Evolutionary conservation across 2,888 invertebrate genomes (phyloP), one percentile per base, ranked within the genome.

Genomic region (Athripsodes cinereus): DNA sequence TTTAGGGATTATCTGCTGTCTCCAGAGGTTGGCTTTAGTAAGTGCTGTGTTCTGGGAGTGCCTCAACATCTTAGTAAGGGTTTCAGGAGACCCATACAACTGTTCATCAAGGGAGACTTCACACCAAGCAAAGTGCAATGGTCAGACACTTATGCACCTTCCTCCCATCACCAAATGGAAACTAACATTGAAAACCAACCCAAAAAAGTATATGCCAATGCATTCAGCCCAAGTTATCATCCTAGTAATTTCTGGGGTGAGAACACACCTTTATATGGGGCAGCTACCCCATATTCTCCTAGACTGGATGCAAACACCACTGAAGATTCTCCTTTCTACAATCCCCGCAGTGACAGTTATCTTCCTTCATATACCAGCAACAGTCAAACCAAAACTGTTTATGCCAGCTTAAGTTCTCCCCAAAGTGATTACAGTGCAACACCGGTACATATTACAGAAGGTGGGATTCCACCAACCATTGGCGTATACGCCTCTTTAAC

Each of bases 1-100:
- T 99, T 98, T 72, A 89, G 91, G 53, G 92, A 96, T 69, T 98
- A 90, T 74, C 81, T 99, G 35, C 79, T 97, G 2, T 90, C 90
- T 20, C 82, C 88, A 0, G 94, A 94, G 69, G 91, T 97, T 48
- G 96, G 96, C 2, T 97, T 96, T 75, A 87, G 87, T 68, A 92
- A 91, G 69, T 92, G 91, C 69, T 92, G 92, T 69, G 86, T 90
- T 1, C 76, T 96, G 47, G 92, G 90, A 22, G 86, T 85, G 1
- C 88, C 92, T 2, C 82, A 86, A 67, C 91, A 95, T 72, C 85
- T 87, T 60, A 87, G 90, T 64, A 92, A 91, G 76, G 96, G 96
- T 20, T 94, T 94, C 73, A 86, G 90, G 65, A 80, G 93, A 44
- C 92, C 92, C 10, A 88, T 93, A 62, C 87, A 88, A 72, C 69